Base-by-base conservation (phyloP, 2,888 invertebrate species). In the Cheilosia vulpina region DNA sequence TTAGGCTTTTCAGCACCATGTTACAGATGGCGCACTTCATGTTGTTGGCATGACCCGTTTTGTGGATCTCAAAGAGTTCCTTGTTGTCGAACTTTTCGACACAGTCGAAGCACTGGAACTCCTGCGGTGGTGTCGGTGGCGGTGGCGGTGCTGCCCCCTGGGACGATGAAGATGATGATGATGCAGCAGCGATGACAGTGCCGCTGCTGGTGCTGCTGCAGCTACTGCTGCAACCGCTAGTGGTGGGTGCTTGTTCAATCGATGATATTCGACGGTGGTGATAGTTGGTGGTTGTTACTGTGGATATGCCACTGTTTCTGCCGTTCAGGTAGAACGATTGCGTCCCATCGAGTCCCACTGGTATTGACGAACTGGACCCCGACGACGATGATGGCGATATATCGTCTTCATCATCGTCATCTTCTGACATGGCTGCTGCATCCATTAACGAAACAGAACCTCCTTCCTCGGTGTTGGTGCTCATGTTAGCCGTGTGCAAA, bases 21-120 rank as follows among this genome's bases (percentile, higher is more conserved):
- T 92, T 92, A 87, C 92, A 92, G 68, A 92, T 91, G 88, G 91
- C 91, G 88, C 92, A 92, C 72, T 92, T 92, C 92, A 92, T 92
- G 63, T 92, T 92, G 87, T 92, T 92, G 41, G 91, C 90, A 87
- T 92, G 92, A 0, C 92, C 92, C 19, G 92, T 91, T 79, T 91
- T 90, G 88, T 92, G 92, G 41, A 92, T 91, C 50, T 92, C 92
- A 65, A 89, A 92, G 1, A 91, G 90, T 57, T 91, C 92, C 87
- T 91, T 91, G 2, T 90, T 90, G 38, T 91, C 91, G 87, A 92
- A 92, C 81, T 91, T 91, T 41, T 92, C 92, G 31, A 91, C 91
- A 45, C 92, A 92, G 47, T 91, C 90, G 79, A 90, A 87, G 80
- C 92, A 92, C 80, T 91, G 92, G 62, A 90, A 92, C 75, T 89